Evolutionary conservation across 2,113 vertebrate species (phyloP), one percentile per base, ranked within the genome.

Genomic region (Leiothrix lutea): DNA sequence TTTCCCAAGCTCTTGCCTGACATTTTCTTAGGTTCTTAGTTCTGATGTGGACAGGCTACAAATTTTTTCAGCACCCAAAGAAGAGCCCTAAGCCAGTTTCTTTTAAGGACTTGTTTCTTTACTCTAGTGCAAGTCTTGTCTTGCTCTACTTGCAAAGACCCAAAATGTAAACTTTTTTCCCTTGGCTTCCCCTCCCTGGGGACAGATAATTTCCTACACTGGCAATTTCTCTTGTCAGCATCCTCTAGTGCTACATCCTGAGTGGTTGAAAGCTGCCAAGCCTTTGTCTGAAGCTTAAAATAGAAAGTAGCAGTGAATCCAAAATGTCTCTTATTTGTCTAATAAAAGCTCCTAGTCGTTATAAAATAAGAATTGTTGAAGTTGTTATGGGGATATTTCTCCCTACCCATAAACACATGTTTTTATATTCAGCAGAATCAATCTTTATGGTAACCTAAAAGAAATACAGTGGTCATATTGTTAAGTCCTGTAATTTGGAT

Each of bases 241-340:
- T 78, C 81, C 64, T 93, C 80, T 53, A 54, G 54, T 80, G 82
- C 60, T 83, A 66, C 50, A 65, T 75, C 84, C 83, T 11, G 11
- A 2, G 8, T 36, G 65, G 70, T 12, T 95, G 84, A 89, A 80
- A 91, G 61, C 65, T 94, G 84, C 65, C 61, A 84, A 1, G 44
- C 14, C 44, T 89, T 91, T 91, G 51, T 84, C 61, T 94, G 74
- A 84, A 74, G 57, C 31, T 74, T 57, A 89, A 94, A 92, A 80
- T 26, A 60, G 77, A 88, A 95, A 80, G 17, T 36, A 84, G 56
- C 29, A 81, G 44, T 2, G 5, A 91, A 70, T 40, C 23, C 9
- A 77, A 58, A 70, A 54, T 51, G 14, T 80, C 8, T 75, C 42
- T 38, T 77, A 33, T 58, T 93, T 51, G 12, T 74, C 81, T 84